Evolutionary conservation across 2,888 invertebrate genomes (phyloP), one percentile per base, ranked within the genome.

Genomic region (Coenonympha glycerion): DNA sequence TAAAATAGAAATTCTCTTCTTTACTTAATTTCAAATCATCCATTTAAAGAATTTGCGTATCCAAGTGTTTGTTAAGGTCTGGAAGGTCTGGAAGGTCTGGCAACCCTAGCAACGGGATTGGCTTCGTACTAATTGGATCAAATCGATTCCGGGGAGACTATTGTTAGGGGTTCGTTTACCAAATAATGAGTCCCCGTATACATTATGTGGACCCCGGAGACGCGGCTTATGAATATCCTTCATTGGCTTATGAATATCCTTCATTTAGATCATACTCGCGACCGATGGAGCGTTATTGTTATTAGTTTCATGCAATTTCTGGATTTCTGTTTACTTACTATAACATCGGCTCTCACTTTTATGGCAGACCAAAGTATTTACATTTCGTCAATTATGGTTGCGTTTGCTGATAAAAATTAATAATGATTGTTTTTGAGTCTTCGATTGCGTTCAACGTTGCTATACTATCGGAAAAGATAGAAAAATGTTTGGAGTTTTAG

Each of bases 91-190:
- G 13, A 5, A 13, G n/a, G n/a, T 33, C 8, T 33, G 31, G 31
- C 8, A 16, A 16, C 31, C 31, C 31, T 47, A 50, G 41, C 18
- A 52, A 56, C 61, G 57, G 58, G 52, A 58, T 34, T 50, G 49
- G 50, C 50, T 53, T 54, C 47, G 57, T 51, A 44, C 55, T 59
- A 59, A 62, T 61, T 56, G 58, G 57, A 62, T 55, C 53, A 59
- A 58, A 59, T 61, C 59, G 59, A 57, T 60, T 58, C 48, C 49
- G 50, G 31, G 52, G 46, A 51, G 53, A 55, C 54, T 33, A 60
- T 57, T 54, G 54, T 54, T 49, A 36, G 52, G 41, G 45, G 44
- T 36, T 47, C 55, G 54, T 49, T 47, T 44, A 52, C 48, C 19
- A 50, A 55, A 52, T 49, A 48, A 46, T 40, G 42, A 42, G 19